phyloP scores from a whole-genome alignment of 2,888 invertebrate species.

The Tridacna gigas region DNA sequence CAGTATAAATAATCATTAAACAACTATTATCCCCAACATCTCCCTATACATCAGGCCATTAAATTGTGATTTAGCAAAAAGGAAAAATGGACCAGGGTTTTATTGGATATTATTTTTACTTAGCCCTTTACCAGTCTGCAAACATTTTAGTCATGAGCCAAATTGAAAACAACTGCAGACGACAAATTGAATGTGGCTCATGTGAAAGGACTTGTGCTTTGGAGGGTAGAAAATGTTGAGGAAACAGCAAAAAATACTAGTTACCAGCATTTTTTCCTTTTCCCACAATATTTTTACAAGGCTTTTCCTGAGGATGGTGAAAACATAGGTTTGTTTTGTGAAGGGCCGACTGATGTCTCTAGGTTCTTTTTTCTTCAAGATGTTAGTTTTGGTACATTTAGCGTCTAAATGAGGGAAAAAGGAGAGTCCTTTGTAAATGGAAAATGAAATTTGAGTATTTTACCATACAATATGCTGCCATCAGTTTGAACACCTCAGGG shows the following conservation, averaged over 20 bases:
- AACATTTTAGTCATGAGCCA: no score
- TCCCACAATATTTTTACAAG: not conserved
- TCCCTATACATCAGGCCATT: slow-evolving; percentile 35
- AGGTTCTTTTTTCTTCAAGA: no score
- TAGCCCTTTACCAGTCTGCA: not conserved
- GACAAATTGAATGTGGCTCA: not conserved
- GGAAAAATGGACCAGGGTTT: not conserved
- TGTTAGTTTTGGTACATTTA: no score
- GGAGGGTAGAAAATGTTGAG: not conserved
- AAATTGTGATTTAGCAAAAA: slow-evolving; percentile 13
- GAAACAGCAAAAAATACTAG: not conserved
- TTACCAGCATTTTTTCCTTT: not conserved
- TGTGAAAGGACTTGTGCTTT: not conserved
- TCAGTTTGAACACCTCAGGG: no score
- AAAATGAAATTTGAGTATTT: no score
- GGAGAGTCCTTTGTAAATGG: no score
- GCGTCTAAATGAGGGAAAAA: no score
- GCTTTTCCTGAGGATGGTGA: not conserved
- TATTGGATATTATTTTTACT: not conserved
- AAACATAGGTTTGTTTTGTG: not conserved
- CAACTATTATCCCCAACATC: slow-evolving; percentile 28
- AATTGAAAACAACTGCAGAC: not conserved
- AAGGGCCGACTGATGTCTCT: not conserved
- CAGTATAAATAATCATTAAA: slow-evolving; percentile 36
- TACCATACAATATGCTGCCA: no score